Percentiles rank a stretch among this genome's conserved stretches.
These are phyloP conservation scores for Eurois occulta DNA, from an alignment of 2,888 invertebrate species.

Conservation along the genomic window DNA sequence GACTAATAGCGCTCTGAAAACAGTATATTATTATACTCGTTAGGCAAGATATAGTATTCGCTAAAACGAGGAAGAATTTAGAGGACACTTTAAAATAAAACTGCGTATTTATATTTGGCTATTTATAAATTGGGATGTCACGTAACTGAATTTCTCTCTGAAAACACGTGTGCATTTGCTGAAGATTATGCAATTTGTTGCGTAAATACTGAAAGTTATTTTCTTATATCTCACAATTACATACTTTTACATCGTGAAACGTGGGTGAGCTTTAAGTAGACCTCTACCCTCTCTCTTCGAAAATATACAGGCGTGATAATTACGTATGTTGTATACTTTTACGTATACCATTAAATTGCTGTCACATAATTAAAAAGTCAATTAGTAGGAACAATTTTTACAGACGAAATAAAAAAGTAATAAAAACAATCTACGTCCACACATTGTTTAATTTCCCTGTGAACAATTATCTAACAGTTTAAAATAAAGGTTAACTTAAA, in stretches of 20 bases:
- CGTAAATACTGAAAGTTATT: slow-evolving; percentile 2
- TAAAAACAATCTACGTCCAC: slow-evolving; percentile 3
- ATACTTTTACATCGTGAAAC: background rate
- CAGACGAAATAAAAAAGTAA: slow-evolving; percentile 8
- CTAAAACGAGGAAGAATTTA: slow-evolving; percentile 71
- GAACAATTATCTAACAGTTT: slow-evolving; percentile 13
- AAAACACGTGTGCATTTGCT: slow-evolving; percentile 38
- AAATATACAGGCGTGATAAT: background rate
- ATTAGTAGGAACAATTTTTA: background rate
- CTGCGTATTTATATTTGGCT: slow-evolving; percentile 63
- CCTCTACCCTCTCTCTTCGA: background rate
- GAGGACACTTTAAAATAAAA: slow-evolving; percentile 72
- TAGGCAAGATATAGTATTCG: slow-evolving; percentile 67
- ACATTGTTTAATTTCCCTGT: background rate
- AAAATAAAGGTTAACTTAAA: slow-evolving; percentile 48
- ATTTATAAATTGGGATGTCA: slow-evolving; percentile 59
- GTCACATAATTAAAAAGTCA: background rate
- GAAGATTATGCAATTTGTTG: slow-evolving; percentile 45
- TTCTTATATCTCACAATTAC: background rate
- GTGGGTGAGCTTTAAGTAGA: no score
- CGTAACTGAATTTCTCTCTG: slow-evolving; percentile 46
- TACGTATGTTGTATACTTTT: background rate
- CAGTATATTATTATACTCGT: slow-evolving; percentile 71
- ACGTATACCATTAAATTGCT: background rate
- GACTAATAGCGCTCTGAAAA: slow-evolving; percentile 71